Evolutionary conservation across 2,888 invertebrate genomes (phyloP).

Genomic region (Loripinus fragilis): DNA sequence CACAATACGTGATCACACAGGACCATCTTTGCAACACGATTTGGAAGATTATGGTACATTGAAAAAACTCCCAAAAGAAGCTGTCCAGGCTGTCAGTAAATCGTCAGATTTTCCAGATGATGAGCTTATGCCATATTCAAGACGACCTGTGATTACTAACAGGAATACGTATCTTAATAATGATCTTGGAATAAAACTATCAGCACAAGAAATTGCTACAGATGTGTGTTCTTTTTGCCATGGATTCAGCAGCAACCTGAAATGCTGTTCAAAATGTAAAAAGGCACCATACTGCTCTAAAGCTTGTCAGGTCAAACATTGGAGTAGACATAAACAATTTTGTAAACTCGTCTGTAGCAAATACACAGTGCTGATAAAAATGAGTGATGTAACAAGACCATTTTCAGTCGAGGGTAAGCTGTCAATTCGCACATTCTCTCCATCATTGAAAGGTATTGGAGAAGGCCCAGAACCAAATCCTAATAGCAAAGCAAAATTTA

Average conservation of each 20-base stretch:
- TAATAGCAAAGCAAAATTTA: constrained; percentile 21
- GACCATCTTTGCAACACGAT: constrained; percentile 20
- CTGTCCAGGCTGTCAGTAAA: neutral
- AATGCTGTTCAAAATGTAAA: constrained; percentile 31
- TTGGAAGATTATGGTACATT: neutral
- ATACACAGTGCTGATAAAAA: constrained; percentile 22
- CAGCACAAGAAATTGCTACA: neutral
- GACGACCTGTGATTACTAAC: constrained; percentile 28
- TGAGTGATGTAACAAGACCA: constrained; percentile 22
- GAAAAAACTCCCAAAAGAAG: neutral
- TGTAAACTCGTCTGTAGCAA: constrained; percentile 27
- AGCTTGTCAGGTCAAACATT: constrained; percentile 36
- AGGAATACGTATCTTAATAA: constrained; percentile 34
- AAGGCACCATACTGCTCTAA: constrained; percentile 37
- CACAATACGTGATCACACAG: constrained; percentile 44
- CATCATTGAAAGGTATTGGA: constrained; percentile 23
- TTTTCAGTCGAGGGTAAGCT: too few species aligned
- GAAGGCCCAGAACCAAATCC: constrained; percentile 36
- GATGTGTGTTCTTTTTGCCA: constrained; percentile 27
- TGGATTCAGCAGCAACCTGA: neutral
- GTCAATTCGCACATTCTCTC: neutral
- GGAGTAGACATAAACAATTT: constrained; percentile 34
- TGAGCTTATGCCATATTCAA: constrained; percentile 26
- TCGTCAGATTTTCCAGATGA: constrained; percentile 3
- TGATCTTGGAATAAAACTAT: constrained; percentile 27